phyloP scores from a whole-genome alignment of 2,113 vertebrate genomes.

The Vireo altiloquus region DNA sequence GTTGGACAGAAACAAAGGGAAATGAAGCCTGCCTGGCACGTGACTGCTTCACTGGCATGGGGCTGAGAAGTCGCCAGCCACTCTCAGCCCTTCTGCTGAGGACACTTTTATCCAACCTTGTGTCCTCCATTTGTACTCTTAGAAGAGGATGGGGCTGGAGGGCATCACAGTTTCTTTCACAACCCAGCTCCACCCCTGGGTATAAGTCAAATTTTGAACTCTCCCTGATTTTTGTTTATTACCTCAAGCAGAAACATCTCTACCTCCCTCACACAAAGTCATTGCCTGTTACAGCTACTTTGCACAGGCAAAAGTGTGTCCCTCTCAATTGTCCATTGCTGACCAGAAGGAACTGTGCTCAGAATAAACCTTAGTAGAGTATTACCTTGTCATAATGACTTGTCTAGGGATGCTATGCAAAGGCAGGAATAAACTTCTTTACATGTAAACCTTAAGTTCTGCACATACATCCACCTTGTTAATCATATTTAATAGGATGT shows the following conservation, averaged over 20 bases:
- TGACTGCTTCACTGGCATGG: not conserved
- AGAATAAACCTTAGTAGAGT: not conserved
- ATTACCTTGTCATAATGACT: not conserved
- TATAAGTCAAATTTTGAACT: not conserved
- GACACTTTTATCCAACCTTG: not conserved
- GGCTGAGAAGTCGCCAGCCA: not conserved
- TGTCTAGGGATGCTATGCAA: not conserved
- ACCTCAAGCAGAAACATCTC: not conserved
- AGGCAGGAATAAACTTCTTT: not conserved
- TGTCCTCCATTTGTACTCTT: not conserved
- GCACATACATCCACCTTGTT: not conserved
- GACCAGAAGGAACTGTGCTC: not conserved
- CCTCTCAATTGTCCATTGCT: not conserved
- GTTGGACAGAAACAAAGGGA: constrained; percentile 27
- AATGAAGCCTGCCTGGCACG: not conserved
- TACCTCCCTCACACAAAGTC: not conserved
- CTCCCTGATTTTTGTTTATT: not conserved
- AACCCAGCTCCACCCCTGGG: not conserved
- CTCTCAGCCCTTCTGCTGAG: constrained; percentile 14
- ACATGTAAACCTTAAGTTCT: not conserved
- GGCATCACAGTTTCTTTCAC: not conserved
- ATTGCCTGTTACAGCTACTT: not conserved
- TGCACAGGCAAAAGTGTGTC: not conserved
- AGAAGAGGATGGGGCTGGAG: not conserved
- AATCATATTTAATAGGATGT: not conserved